Conservation (phyloP, 2,797 vertebrate genomes). For the Antrozous pallidus region DNA sequence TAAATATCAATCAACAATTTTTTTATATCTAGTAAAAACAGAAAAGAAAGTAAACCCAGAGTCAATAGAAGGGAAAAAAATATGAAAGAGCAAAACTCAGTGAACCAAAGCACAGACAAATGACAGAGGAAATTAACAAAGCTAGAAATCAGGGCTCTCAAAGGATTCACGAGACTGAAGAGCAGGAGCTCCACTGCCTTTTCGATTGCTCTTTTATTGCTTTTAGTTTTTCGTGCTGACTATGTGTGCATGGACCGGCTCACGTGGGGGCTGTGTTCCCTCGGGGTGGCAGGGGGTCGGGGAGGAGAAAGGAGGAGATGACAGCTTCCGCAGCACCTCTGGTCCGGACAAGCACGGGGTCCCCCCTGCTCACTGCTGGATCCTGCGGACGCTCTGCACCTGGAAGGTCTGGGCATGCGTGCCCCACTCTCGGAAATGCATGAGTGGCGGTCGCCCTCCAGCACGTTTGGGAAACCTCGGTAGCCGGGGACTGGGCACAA, state of each 20-base stretch:
- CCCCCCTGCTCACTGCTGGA: conserved; percentile 88
- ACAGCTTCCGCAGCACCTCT: neutral
- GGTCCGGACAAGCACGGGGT: neutral
- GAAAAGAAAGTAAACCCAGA: neutral
- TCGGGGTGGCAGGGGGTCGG: fast-evolving
- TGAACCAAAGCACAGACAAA: neutral
- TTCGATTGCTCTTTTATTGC: neutral
- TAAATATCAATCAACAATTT: neutral
- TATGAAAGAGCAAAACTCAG: neutral
- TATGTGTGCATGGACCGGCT: neutral
- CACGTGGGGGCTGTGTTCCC: neutral
- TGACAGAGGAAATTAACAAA: neutral
- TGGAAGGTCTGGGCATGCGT: conserved; percentile 92
- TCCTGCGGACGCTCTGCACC: conserved; percentile 95
- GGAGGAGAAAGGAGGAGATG: neutral
- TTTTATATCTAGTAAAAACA: neutral
- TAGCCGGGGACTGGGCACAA: conserved; percentile 96
- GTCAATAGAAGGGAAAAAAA: neutral
- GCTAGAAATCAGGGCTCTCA: neutral
- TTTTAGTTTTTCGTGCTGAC: neutral
- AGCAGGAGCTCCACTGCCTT: neutral
- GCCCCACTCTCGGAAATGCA: conserved; percentile 93
- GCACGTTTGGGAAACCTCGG: conserved; percentile 93
- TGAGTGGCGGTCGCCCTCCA: too few species aligned
- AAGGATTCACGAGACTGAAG: neutral